Conservation (phyloP, 2,888 invertebrate species). For the Tillus elongatus region DNA sequence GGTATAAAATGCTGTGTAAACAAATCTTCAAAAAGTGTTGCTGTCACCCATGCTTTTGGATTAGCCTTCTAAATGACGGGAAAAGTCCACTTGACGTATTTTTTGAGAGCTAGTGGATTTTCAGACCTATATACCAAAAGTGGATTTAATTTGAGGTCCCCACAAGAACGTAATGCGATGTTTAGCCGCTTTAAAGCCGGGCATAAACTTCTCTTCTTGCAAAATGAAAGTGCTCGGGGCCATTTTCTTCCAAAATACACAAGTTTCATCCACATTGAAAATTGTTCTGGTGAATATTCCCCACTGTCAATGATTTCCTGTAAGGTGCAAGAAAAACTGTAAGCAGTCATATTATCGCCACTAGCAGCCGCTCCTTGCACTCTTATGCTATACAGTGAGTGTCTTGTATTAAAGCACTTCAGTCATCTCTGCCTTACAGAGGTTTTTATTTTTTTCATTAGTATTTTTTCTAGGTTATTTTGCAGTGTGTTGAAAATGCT, state of each 20-base stretch:
- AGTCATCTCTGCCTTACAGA: slow-evolving; percentile 7
- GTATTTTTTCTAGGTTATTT: slow-evolving; percentile 6
- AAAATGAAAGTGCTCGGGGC: slow-evolving; percentile 6
- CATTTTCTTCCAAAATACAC: slow-evolving; percentile 7
- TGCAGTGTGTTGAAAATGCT: not conserved
- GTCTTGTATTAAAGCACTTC: slow-evolving; percentile 7
- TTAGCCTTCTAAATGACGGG: slow-evolving; percentile 3
- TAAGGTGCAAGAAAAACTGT: slow-evolving; percentile 6
- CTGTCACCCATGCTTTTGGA: slow-evolving; percentile 10
- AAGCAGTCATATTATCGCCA: slow-evolving; percentile 8
- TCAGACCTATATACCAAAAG: slow-evolving; percentile 1
- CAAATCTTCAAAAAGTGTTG: slow-evolving; percentile 8
- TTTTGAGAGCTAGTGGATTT: slow-evolving; percentile 4
- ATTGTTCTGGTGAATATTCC: slow-evolving; percentile 3
- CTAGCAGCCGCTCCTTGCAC: slow-evolving; percentile 9
- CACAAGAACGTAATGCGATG: slow-evolving; percentile 3
- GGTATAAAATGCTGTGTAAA: slow-evolving; percentile 7
- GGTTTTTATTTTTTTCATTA: slow-evolving; percentile 6
- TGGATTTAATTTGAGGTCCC: slow-evolving; percentile 1
- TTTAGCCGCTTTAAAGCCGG: slow-evolving; percentile 1
- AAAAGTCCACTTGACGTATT: not conserved
- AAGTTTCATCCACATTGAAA: slow-evolving; percentile 7
- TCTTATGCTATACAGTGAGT: slow-evolving; percentile 7
- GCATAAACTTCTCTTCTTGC: slow-evolving; percentile 5
- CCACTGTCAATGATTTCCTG: slow-evolving; percentile 3